Base-by-base conservation (phyloP, 2,797 vertebrate species). In the Bovichtus variegatus region DNA sequence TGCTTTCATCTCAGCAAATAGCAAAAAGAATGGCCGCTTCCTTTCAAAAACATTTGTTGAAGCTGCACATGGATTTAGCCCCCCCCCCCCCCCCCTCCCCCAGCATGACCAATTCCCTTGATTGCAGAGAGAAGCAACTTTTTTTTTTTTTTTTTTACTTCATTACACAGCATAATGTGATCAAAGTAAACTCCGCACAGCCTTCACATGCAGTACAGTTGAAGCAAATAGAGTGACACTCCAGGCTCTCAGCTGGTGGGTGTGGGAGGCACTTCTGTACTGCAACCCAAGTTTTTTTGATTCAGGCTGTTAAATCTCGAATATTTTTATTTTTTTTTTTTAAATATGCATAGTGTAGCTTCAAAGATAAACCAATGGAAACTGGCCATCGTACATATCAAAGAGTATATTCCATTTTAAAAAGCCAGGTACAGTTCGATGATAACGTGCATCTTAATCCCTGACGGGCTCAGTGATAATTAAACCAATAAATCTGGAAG, bases 401-500 rank as follows among this genome's bases (percentile, higher is more conserved):
- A 71, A 73, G 61, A 54, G n/a, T 38, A 3, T 6, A 36, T 53
- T 67, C 3, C 11, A 29, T 82, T 65, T 67, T 10, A 40, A 70
- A 79, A 62, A 74, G 10, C 6, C 71, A 59, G 36, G 19, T 57
- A 54, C 57, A 72, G 49, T 43, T 68, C 18, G 34, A 38, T 2
- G n/a, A 47, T 57, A 43, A 44, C 19, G 58, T 80, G 23, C 27
- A 74, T 77, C 83, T 73, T 16, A 73, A 78, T 63, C 49, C 68
- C 61, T n/a, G 44, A 53, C 27, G 50, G 44, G 21, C 63, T 75
- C 55, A 12, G 29, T 83, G 72, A 51, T 76, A 80, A 82, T 84
- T 67, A 87, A 82, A 89, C 59, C 62, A 74, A 63, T 81, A 76
- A 77, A 79, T 87, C 31, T 71, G 72, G 76, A 79, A 66, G 75